phyloP scores from a whole-genome alignment of 37 sponge, comb jelly and placozoan genomes.

The Aplysina aerophoba region DNA sequence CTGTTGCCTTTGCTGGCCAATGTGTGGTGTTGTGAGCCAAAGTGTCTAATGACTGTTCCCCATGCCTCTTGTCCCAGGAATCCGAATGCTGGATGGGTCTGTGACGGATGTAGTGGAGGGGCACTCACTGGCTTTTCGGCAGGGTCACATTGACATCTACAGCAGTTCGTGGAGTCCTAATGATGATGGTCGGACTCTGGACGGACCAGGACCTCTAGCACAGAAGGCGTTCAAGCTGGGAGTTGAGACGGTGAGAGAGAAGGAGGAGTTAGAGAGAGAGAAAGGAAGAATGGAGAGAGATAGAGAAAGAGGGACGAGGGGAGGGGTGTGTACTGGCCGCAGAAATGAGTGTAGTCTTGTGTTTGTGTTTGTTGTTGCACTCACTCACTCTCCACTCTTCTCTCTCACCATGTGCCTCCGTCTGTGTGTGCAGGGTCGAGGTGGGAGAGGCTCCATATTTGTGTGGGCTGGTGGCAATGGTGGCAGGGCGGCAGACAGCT shows the following conservation, averaged over 20 bases:
- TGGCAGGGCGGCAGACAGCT: slow-evolving; percentile 84
- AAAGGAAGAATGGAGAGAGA: too few relatives aligned
- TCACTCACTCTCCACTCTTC: too few relatives aligned
- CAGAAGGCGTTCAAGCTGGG: slow-evolving; percentile 81
- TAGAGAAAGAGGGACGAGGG: too few relatives aligned
- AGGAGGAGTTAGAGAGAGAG: too few relatives aligned
- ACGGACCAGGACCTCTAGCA: slow-evolving; percentile 93
- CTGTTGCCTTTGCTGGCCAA: not conserved
- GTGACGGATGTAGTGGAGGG: slow-evolving; percentile 96
- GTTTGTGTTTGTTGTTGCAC: too few relatives aligned
- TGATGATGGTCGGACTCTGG: slow-evolving; percentile 95
- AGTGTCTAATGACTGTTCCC: too few relatives aligned
- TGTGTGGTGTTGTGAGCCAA: too few relatives aligned
- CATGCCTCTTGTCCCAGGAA: too few relatives aligned
- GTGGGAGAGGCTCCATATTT: slow-evolving; percentile 89
- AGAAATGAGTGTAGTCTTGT: too few relatives aligned
- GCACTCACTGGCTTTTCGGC: slow-evolving; percentile 81
- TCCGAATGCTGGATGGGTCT: slow-evolving; percentile 97
- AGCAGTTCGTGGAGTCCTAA: slow-evolving; percentile 98
- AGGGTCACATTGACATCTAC: slow-evolving; percentile 94
- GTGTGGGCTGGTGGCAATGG: slow-evolving; percentile 99
- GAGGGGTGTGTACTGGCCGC: too few relatives aligned
- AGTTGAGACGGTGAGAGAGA: slow-evolving; percentile 60
- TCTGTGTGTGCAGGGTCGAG: slow-evolving; percentile 83
- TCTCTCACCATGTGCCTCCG: too few relatives aligned